Conservation (phyloP, 2,797 vertebrate genomes). For the Brachyrhaphis roseni region DNA sequence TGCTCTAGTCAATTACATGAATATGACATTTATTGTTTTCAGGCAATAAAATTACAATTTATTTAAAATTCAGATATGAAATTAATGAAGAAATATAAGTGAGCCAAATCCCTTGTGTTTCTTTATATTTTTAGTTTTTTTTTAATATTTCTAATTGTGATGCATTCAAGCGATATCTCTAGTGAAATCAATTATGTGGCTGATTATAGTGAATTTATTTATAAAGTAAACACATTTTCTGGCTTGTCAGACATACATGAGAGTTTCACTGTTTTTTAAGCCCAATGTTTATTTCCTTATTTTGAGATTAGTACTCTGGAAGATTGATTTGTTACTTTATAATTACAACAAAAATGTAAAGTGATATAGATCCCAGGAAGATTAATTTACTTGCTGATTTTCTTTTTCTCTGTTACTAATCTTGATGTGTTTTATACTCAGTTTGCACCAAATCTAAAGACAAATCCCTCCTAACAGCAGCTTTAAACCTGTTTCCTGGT, state of each 20-base stretch:
- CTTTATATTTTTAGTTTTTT: too few relatives aligned
- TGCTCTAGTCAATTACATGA: not conserved
- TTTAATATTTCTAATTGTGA: too few relatives aligned
- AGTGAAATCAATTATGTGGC: not conserved
- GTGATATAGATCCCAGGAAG: too few relatives aligned
- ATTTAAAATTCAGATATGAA: too few relatives aligned
- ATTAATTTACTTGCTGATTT: not conserved
- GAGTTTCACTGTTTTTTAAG: not conserved
- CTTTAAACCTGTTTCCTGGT: not conserved
- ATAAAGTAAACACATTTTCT: not conserved
- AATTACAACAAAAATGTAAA: not conserved
- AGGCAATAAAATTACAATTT: too few relatives aligned
- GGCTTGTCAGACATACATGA: not conserved
- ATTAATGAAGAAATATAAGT: too few relatives aligned
- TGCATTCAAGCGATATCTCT: too few relatives aligned
- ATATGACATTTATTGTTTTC: not conserved
- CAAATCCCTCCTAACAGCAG: not conserved
- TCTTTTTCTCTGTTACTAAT: not conserved
- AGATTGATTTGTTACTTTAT: not conserved
- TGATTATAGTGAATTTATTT: not conserved
- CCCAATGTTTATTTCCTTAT: not conserved
- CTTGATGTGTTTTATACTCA: not conserved
- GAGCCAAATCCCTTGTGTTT: too few relatives aligned
- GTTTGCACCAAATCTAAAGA: not conserved
- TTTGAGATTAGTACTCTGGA: not conserved